Evolutionary conservation across 2,113 vertebrate species (phyloP), one percentile per base, ranked within the genome.

Genomic region (Antennarius striatus): DNA sequence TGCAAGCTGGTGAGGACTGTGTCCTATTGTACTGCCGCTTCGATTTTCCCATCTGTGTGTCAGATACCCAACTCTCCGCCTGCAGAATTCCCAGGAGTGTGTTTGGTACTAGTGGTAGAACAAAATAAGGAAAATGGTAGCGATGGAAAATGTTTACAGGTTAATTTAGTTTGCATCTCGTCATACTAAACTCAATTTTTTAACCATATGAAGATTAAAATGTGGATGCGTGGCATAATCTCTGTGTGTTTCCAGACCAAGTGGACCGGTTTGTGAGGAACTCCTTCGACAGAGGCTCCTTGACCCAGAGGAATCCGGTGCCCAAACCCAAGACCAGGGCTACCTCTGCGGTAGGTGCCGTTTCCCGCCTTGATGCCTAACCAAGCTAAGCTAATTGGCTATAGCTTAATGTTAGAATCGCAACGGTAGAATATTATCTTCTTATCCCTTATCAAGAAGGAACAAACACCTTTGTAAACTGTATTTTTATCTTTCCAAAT

Each of bases 241-340:
- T 56, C 62, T 78, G 63, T 82, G 51, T 85, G 57, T 85, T 77
- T 84, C 39, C 85, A 91, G 89, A 48, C 75, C 80, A 90, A 1
- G 73, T 71, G 0, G 89, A 88, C 56, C 74, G 84, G 57, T 94
- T 95, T 56, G 82, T 86, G 22, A 92, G 93, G 63, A 94, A 93
- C 59, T 91, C 93, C 0, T 0, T 63, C 46, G 94, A 95, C 88
- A 93, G 85, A 0, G 94, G 95, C 40, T 96, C 95, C 3, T 79
- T 97, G 87, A 96, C 95, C 0, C 95, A 95, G 84, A 92, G 94
- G 55, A 96, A 92, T 79, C 93, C 95, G 60, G 90, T 84, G 89
- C 87, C 63, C 60, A 84, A 83, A 69, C 56, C 82, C 52, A 67
- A 85, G 74, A 77, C 83, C 62, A 68, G 79, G 85, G 46, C 36